phyloP scores from a whole-genome alignment of 2,888 invertebrate species.

The Meandrusa payeni region DNA sequence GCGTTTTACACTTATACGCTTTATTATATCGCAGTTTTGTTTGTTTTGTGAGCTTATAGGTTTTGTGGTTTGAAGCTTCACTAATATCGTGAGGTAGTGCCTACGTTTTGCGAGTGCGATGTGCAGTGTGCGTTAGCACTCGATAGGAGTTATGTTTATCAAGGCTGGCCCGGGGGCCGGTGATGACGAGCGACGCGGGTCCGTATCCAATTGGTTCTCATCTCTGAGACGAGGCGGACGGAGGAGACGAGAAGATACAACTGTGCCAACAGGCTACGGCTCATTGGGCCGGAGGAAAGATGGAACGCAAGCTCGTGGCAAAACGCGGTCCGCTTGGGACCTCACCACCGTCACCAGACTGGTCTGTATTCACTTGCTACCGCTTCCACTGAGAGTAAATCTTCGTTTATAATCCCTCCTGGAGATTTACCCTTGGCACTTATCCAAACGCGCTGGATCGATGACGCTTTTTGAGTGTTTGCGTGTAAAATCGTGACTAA shows the following conservation, averaged over 20 bases:
- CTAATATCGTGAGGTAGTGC: constrained; percentile 50
- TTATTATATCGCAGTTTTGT: constrained; percentile 50
- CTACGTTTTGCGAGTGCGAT: constrained; percentile 54
- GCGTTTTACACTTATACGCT: constrained; percentile 67
- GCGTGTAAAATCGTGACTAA: constrained; percentile 55
- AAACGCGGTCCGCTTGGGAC: constrained; percentile 82
- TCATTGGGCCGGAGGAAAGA: constrained; percentile 76
- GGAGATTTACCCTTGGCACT: constrained; percentile 63
- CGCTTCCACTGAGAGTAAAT: constrained; percentile 31
- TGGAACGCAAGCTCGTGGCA: constrained; percentile 65
- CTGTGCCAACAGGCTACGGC: constrained; percentile 69
- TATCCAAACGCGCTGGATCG: constrained; percentile 72
- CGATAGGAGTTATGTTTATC: constrained; percentile 74
- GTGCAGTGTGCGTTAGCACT: constrained; percentile 57
- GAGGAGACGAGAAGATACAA: constrained; percentile 66
- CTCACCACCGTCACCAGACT: constrained; percentile 78
- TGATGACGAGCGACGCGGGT: constrained; percentile 83
- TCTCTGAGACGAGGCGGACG: constrained; percentile 85
- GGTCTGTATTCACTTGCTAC: constrained; percentile 67
- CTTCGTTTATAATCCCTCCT: constrained; percentile 41
- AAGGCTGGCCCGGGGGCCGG: constrained; percentile 69
- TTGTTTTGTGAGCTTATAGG: constrained; percentile 62
- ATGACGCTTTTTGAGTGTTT: constrained; percentile 59
- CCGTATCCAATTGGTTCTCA: constrained; percentile 90
- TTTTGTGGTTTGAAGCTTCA: constrained; percentile 56